These are phyloP conservation scores for Manacus vitellinus DNA, from an alignment of 2,113 vertebrate genomes.

Conservation along the genomic window DNA sequence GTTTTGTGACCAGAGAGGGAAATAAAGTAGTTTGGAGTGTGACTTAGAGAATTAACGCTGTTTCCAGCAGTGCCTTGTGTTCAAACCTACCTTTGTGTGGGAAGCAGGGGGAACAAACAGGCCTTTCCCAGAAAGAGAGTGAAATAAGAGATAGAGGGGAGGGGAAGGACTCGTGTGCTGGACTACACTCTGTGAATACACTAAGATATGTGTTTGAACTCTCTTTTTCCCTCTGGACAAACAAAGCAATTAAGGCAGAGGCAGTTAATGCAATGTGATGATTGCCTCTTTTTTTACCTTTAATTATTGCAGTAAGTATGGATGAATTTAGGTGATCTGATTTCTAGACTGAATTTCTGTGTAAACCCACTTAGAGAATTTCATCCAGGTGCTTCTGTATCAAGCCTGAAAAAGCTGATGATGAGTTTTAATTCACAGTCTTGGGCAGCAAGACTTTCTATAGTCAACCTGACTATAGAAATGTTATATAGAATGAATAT, in stretches of 20 bases:
- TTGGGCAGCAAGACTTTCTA: not conserved
- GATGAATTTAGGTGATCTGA: not conserved
- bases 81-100: not conserved
- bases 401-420: not conserved
- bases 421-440: not conserved
- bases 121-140: not conserved
- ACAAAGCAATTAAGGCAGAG: not conserved
- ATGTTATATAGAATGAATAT: too few species aligned
- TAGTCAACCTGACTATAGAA: not conserved
- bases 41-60: not conserved
- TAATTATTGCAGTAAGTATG: not conserved
- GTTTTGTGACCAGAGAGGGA: not conserved
- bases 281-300: not conserved
- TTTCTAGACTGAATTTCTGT: not conserved
- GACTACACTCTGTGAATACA: not conserved
- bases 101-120: not conserved
- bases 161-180: not conserved
- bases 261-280: not conserved
- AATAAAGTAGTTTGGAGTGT: not conserved
- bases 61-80: not conserved
- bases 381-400: not conserved
- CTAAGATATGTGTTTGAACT: not conserved
- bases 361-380: not conserved
- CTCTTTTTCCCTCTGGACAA: not conserved
- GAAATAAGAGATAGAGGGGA: not conserved